These are phyloP conservation scores for Pyxicephalus adspersus DNA, from an alignment of 2,113 vertebrate species.

Conservation along the genomic window DNA sequence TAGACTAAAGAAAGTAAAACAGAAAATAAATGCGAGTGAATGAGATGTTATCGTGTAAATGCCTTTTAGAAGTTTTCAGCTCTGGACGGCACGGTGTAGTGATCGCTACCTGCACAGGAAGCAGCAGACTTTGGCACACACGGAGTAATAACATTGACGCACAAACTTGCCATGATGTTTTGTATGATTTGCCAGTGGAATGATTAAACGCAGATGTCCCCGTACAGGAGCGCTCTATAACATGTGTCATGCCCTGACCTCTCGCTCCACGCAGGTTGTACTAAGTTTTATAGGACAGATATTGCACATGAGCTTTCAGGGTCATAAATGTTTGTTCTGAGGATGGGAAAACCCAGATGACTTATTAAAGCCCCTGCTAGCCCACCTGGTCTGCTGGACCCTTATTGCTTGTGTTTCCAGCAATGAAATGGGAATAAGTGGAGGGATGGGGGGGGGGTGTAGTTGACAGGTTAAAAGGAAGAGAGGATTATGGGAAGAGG, in stretches of 20 bases:
- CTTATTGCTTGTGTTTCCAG: no score
- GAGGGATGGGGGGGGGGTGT: neutral
- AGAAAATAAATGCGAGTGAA: no score
- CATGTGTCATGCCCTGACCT: constrained; percentile 46
- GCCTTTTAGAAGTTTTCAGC: no score
- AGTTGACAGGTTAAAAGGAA: constrained; percentile 5
- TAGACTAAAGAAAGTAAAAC: no score
- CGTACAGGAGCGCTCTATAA: constrained; percentile 28
- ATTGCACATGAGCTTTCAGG: constrained; percentile 36
- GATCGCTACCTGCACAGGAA: neutral
- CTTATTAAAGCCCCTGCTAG: neutral
- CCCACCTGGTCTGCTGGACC: constrained; percentile 15
- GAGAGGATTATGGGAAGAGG: neutral
- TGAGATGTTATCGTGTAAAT: no score
- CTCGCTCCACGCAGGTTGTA: constrained; percentile 51
- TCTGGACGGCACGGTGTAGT: neutral
- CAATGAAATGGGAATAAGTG: no score
- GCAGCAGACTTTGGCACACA: neutral
- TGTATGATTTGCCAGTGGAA: constrained; percentile 33
- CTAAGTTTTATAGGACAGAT: constrained; percentile 47
- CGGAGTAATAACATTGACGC: neutral
- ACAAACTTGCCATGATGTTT: neutral
- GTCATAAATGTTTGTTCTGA: constrained; percentile 47
- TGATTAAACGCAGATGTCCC: constrained; percentile 46
- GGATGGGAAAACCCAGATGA: constrained; percentile 44